A percentile compares a stretch with the other conserved stretches of the same genome.
Conservation (phyloP, 2,113 vertebrate species). For the Turdus rufiventris region DNA sequence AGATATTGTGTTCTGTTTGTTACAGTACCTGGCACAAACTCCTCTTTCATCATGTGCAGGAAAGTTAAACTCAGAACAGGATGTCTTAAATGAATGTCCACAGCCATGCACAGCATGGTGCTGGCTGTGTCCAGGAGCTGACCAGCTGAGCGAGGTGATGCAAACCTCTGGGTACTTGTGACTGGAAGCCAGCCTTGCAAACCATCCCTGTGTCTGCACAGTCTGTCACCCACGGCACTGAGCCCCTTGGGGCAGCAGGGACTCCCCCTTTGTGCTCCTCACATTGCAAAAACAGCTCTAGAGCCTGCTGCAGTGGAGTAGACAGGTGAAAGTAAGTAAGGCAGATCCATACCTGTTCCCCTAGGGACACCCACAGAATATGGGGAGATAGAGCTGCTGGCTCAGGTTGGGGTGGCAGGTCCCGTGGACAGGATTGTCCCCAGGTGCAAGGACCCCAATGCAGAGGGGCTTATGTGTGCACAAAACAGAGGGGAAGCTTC, state of each 20-base stretch:
- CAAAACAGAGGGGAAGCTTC: neutral
- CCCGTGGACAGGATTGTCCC: neutral
- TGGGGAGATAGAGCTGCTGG: neutral
- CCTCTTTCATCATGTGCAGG: neutral
- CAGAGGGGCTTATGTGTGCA: fast-evolving
- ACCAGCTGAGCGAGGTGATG: fast-evolving
- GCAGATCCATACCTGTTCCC: too few species aligned
- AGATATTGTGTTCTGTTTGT: neutral
- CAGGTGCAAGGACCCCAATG: neutral
- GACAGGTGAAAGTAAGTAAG: neutral
- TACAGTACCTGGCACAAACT: neutral
- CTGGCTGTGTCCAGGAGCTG: neutral
- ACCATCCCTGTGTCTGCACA: fast-evolving
- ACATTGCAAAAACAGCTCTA: neutral
- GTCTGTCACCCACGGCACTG: neutral
- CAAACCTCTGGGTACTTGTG: fast-evolving
- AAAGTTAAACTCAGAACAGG: neutral
- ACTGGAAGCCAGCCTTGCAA: neutral
- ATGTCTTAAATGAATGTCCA: neutral
- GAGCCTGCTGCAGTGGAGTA: neutral
- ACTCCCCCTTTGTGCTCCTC: neutral
- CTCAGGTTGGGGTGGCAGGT: neutral
- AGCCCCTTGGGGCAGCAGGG: neutral
- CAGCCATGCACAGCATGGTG: neutral
- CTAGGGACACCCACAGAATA: neutral